Conservation (phyloP, 2,797 vertebrate genomes). For the Philypnodon macrostomus region DNA sequence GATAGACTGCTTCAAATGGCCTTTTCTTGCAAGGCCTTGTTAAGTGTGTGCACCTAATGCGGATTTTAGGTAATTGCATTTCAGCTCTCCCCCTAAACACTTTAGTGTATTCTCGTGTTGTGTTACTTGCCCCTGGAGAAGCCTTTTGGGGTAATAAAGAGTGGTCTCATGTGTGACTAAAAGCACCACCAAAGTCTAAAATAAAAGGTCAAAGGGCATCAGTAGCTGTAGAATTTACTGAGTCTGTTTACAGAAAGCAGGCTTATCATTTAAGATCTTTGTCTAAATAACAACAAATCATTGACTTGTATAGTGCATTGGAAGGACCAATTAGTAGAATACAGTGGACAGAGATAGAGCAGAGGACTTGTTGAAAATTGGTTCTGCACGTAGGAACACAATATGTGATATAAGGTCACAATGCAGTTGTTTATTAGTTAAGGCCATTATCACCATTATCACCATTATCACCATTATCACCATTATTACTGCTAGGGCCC, state of each 20-base stretch:
- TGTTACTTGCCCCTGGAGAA: slow-evolving; percentile 40
- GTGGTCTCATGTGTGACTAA: slow-evolving; percentile 36
- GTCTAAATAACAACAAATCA: not conserved
- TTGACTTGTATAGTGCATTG: no score
- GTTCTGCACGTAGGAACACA: no score
- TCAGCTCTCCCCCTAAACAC: slow-evolving; percentile 5
- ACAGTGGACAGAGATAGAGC: no score
- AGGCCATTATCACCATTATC: no score
- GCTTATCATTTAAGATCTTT: not conserved
- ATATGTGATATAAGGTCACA: no score
- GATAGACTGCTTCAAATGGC: no score
- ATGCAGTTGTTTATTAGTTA: no score
- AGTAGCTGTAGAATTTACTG: slow-evolving; percentile 35
- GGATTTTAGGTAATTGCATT: not conserved
- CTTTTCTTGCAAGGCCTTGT: not conserved
- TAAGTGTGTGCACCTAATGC: not conserved
- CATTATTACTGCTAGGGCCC: no score
- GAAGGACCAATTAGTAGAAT: no score
- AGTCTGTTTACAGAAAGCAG: slow-evolving; percentile 14
- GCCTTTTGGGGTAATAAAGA: slow-evolving; percentile 55
- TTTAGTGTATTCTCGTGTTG: slow-evolving; percentile 9
- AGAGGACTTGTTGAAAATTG: no score
- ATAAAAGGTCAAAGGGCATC: slow-evolving; percentile 54
- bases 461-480: no score
- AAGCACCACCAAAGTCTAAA: slow-evolving; percentile 52